Evolutionary conservation across 2,113 vertebrate genomes (phyloP).

Genomic region (Tautogolabrus adspersus): DNA sequence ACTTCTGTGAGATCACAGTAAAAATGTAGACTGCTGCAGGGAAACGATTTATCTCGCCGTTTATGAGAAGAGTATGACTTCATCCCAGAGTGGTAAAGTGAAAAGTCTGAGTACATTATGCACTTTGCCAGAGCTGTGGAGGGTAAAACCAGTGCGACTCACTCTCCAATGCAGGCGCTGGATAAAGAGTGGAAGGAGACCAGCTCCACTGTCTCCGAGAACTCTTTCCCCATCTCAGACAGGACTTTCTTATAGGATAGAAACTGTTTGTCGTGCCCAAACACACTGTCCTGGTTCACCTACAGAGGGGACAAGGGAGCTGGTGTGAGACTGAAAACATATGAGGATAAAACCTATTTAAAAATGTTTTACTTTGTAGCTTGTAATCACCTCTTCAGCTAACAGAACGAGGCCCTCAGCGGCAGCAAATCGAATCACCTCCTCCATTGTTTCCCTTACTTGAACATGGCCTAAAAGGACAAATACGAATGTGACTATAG

Average conservation of each 20-base stretch:
- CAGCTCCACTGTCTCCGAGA: constrained; percentile 60
- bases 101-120: no score
- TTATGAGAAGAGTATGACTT: no score
- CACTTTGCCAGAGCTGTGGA: no score
- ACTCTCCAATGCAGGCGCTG: constrained; percentile 72
- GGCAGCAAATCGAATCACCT: constrained; percentile 86
- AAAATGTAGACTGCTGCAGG: no score
- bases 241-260: constrained; percentile 79
- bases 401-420: constrained; percentile 84
- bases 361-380: neutral
- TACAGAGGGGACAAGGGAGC: constrained; percentile 8
- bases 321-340: neutral
- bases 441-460: constrained; percentile 83
- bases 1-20: no score
- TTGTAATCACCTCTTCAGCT: constrained; percentile 67
- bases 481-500: neutral
- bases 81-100: no score
- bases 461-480: constrained; percentile 62
- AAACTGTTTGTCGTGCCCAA: constrained; percentile 55
- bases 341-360: no score
- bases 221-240: constrained; percentile 66
- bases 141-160: constrained; percentile 27
- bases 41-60: no score
- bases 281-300: constrained; percentile 78
- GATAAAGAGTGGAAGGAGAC: constrained; percentile 76